phyloP scores from a whole-genome alignment of 2,113 vertebrate genomes.

The Petromus typicus region DNA sequence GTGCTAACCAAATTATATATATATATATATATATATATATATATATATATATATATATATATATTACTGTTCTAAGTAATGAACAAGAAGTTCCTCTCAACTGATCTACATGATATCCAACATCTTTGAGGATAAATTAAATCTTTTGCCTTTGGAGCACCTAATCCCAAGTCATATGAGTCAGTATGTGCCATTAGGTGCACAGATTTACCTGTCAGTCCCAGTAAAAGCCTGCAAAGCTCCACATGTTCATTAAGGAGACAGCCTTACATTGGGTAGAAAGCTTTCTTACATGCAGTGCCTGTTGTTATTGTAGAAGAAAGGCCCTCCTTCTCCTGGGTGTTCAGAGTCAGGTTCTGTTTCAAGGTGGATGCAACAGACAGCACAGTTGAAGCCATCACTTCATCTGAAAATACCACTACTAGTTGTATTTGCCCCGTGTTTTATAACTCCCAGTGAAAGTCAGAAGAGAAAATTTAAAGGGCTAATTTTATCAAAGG shows the following conservation, averaged over 20 bases:
- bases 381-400: neutral
- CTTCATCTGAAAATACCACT: neutral
- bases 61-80: neutral
- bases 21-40: neutral
- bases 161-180: neutral
- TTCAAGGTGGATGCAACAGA: neutral
- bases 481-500: slow-evolving; percentile 28
- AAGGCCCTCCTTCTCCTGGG: neutral
- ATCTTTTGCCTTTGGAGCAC: neutral
- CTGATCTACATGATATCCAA: neutral
- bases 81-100: neutral
- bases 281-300: neutral
- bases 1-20: neutral
- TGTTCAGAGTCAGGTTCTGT: neutral
- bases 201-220: neutral
- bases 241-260: neutral
- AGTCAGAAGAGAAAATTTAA: neutral
- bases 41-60: neutral
- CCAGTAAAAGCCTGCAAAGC: neutral
- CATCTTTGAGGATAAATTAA: neutral
- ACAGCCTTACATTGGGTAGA: neutral
- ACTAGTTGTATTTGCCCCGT: neutral
- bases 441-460: neutral
- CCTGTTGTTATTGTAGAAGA: neutral
- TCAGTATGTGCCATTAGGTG: neutral